phyloP scores from a whole-genome alignment of 1,140 invertebrate species.

The Drosophila sucinea region DNA sequence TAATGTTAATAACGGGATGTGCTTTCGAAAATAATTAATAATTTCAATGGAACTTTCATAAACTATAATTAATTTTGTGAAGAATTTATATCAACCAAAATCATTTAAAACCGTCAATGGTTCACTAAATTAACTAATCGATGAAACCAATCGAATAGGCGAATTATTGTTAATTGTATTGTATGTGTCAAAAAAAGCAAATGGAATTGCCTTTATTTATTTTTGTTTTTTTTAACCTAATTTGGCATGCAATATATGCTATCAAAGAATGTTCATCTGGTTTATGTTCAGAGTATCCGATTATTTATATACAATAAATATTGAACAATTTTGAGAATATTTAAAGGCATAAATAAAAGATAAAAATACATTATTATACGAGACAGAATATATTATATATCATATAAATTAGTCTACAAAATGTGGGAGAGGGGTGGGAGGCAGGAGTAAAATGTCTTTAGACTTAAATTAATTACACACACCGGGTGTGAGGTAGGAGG shows the following conservation, averaged over 20 bases:
- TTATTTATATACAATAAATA: background rate
- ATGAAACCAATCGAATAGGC: no score
- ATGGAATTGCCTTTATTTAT: background rate
- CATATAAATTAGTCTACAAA: constrained; percentile 44
- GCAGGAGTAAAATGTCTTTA: constrained; percentile 57
- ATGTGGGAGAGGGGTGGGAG: constrained; percentile 41
- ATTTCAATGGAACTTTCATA: no score
- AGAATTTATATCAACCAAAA: no score
- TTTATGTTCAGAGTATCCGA: background rate
- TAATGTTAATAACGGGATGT: no score
- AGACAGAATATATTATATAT: constrained; percentile 30
- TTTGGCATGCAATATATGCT: background rate
- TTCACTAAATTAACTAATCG: no score
- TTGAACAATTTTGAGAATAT: constrained; percentile 20
- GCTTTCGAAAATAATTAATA: no score
- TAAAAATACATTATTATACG: constrained; percentile 35
- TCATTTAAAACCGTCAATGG: no score
- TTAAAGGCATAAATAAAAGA: constrained; percentile 14
- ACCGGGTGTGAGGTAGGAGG: background rate
- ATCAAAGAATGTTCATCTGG: background rate
- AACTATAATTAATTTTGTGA: no score
- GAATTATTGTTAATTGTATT: no score
- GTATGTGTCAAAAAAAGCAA: background rate
- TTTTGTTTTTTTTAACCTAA: background rate
- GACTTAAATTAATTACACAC: constrained; percentile 66